phyloP scores from a whole-genome alignment of 2,113 vertebrate species.

The Ornithorhynchus anatinus region DNA sequence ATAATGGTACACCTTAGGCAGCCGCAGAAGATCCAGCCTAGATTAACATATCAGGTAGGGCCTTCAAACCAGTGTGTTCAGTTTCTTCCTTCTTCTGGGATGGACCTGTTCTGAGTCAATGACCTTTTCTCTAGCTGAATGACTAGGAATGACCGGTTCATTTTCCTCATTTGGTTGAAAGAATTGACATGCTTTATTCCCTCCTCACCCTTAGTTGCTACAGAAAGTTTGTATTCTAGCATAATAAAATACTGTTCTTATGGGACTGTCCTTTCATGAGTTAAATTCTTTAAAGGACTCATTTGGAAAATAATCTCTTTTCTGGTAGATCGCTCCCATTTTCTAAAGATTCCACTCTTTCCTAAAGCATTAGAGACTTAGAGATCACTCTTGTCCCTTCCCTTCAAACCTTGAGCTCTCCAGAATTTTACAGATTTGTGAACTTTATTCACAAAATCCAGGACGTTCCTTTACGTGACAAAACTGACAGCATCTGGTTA shows the following conservation, averaged over 20 bases:
- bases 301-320: not conserved
- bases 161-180: slow-evolving; percentile 31
- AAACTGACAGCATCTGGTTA: not conserved
- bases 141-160: slow-evolving; percentile 1
- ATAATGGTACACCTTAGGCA: not conserved
- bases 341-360: not conserved
- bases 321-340: not conserved
- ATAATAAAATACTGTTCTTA: not conserved
- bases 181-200: not conserved
- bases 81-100: slow-evolving; percentile 16
- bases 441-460: not conserved
- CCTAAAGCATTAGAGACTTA: not conserved
- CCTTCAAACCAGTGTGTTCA: not conserved
- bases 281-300: not conserved
- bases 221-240: not conserved
- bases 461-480: not conserved
- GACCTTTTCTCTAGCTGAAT: slow-evolving; percentile 14
- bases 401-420: not conserved
- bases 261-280: not conserved
- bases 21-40: not conserved
- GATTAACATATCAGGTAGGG: not conserved
- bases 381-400: not conserved
- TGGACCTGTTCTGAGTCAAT: slow-evolving; percentile 11
- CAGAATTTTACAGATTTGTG: not conserved
- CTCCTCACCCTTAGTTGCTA: slow-evolving; percentile 6